phyloP scores from a whole-genome alignment of 2,113 vertebrate genomes.

The Phyllopteryx taeniolatus region DNA sequence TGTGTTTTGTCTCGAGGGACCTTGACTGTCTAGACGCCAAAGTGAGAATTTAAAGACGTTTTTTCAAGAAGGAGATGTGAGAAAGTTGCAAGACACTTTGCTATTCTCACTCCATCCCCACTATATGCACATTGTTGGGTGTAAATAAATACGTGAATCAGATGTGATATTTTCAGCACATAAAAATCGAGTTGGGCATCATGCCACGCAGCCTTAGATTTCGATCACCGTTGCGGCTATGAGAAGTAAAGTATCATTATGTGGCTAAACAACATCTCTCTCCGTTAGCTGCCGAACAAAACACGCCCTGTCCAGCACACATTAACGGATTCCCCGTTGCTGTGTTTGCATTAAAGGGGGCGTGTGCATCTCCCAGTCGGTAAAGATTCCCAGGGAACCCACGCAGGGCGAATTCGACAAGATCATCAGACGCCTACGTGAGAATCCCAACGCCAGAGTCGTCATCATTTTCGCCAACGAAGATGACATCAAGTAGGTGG shows the following conservation, averaged over 20 bases:
- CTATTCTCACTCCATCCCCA: not conserved
- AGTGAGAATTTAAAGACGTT: not conserved
- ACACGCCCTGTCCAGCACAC: not conserved
- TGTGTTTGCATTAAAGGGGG: conserved; percentile 75
- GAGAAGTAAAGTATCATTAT: no score
- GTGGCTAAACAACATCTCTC: not conserved
- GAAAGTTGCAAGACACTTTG: not conserved
- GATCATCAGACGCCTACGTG: conserved; percentile 88
- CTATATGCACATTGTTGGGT: not conserved
- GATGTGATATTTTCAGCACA: not conserved
- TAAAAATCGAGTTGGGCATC: no score
- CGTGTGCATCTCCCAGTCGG: conserved; percentile 95
- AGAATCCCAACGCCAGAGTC: conserved; percentile 92
- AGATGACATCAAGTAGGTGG: conserved; percentile 90
- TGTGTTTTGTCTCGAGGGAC: not conserved
- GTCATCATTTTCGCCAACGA: conserved; percentile 97
- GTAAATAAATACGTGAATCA: not conserved
- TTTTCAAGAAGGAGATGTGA: not conserved
- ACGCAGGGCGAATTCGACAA: conserved; percentile 93
- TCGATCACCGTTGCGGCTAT: no score
- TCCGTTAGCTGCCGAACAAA: not conserved
- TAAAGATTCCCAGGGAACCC: conserved; percentile 95
- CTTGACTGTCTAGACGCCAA: not conserved
- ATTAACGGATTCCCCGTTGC: not conserved
- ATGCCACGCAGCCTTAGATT: no score